phyloP scores from a whole-genome alignment of 2,888 invertebrate genomes.

The Copidosoma aretas region DNA sequence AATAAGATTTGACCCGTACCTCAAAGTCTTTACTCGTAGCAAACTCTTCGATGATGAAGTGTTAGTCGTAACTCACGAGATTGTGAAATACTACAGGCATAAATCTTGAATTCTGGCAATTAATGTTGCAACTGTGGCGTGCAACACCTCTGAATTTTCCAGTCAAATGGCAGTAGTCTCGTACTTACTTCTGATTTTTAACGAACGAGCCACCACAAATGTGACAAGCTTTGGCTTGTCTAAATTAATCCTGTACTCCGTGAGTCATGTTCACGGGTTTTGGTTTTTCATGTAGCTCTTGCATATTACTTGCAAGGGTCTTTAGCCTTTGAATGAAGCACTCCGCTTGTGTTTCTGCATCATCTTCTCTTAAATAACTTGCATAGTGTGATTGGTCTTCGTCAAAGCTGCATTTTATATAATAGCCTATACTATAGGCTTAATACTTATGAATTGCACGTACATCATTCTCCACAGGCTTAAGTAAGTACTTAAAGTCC shows the following conservation, averaged over 20 bases:
- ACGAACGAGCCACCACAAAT: too few species aligned
- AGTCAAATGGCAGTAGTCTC: slow-evolving; percentile 1
- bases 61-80: slow-evolving; percentile 10
- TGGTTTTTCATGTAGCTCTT: slow-evolving; percentile 4
- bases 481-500: too few species aligned
- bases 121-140: slow-evolving; percentile 48
- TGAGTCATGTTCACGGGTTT: slow-evolving; percentile 3
- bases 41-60: slow-evolving; percentile 40
- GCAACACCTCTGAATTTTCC: background rate
- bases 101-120: slow-evolving; percentile 46
- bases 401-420: background rate
- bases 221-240: too few species aligned
- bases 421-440: too few species aligned
- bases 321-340: slow-evolving; percentile 25
- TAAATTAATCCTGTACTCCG: background rate
- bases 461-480: too few species aligned
- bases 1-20: slow-evolving; percentile 45
- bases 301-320: background rate
- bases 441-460: too few species aligned
- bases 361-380: too few species aligned
- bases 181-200: too few species aligned
- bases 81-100: too few species aligned
- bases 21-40: slow-evolving; percentile 23
- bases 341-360: background rate
- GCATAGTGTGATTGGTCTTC: too few species aligned